Evolutionary conservation across 2,113 vertebrate genomes (phyloP), one percentile per base, ranked within the genome.

Genomic region (Pelmatolapia mariae): DNA sequence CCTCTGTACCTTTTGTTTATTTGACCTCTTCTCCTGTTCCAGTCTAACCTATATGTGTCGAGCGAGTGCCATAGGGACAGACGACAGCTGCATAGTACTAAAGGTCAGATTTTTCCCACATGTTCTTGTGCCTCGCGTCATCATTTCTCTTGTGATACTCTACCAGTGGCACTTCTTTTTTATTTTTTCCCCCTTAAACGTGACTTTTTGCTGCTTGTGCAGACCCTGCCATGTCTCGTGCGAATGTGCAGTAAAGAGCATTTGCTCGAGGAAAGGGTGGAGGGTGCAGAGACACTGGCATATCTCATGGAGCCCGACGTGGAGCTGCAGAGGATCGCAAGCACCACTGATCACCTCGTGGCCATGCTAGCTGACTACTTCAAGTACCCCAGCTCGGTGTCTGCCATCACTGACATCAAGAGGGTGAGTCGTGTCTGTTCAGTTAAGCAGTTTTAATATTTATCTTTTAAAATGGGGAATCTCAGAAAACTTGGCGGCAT

Each of bases 21-120:
- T 9, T 54, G 38, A 81, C 80, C 71, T 52, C 16, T 31, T 56
- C 33, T 76, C 56, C 61, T 81, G 47, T 90, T 31, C 31, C 96
- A 99, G 98, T 97, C 96, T 99, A 97, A 99, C 99, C 79, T 99
- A 98, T 92, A 99, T 99, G 98, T 99, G 99, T 96, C 97, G 98
- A 97, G 98, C 99, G 7, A 98, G 98, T 89, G 97, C 98, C 94
- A 98, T 99, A 95, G 95, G 95, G 90, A 99, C 98, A 19, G 98
- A 99, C 3, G 98, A 99, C 94, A 95, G 90, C 94, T 98, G 97
- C 95, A 97, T 99, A 84, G 94, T 99, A 86, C 96, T 99, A 87
- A 99, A 99, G 97, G 99, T 99, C 87, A 91, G 95, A 10, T 15
- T 53, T 36, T 10, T 19, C 26, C 36, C 2, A 43, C 4, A 36